Base-by-base conservation (phyloP, 92 coral and sea anemone species). In the Virgularia gustaviana region DNA sequence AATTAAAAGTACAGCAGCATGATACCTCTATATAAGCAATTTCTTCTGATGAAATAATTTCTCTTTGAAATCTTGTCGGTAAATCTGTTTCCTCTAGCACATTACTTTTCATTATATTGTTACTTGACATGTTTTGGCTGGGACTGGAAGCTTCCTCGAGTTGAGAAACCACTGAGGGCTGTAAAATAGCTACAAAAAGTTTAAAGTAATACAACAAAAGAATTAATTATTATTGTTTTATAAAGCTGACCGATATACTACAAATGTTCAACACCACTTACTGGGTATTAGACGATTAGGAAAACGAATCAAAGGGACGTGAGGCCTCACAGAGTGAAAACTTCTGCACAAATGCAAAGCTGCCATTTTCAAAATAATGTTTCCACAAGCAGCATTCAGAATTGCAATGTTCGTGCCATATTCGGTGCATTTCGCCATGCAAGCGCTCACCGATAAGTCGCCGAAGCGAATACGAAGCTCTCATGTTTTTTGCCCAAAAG, bases 281-380 rank as follows among this genome's bases (percentile, higher is more conserved):
- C n/a, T n/a, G n/a, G n/a, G n/a, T n/a, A n/a, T n/a, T n/a, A 78
- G 52, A 36, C 98, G 88, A 24, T 65, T 86, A 28, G 98, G 98
- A 62, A 92, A 92, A 37, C 70, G 88, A 75, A 92, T 92, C 72
- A 83, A 77, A 22, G 91, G 98, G 18, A 86, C 72, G 70, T 89
- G 96, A 63, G 83, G 83, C 72, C 81, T 86, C 32, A 92, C 83
- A 56, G 86, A 80, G 49, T 84, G 92, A 18, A 82, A 45, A 45
- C 82, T 22, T 51, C 86, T 80, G 51, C 73, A 72, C 63, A 70
- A 81, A 60, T 56, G 74, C 13, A 80, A 49, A 80, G 96, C 74
- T 85, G 98, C 96, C 98, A 92, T 92, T 81, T 92, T 89, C 83
- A 72, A 78, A 44, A 37, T n/a, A n/a, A n/a, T n/a, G n/a, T n/a